Percentiles rank a stretch among this genome's conserved stretches.
These are phyloP conservation scores for Cyanistes caeruleus DNA, from an alignment of 2,113 vertebrate genomes.

Conservation along the genomic window DNA sequence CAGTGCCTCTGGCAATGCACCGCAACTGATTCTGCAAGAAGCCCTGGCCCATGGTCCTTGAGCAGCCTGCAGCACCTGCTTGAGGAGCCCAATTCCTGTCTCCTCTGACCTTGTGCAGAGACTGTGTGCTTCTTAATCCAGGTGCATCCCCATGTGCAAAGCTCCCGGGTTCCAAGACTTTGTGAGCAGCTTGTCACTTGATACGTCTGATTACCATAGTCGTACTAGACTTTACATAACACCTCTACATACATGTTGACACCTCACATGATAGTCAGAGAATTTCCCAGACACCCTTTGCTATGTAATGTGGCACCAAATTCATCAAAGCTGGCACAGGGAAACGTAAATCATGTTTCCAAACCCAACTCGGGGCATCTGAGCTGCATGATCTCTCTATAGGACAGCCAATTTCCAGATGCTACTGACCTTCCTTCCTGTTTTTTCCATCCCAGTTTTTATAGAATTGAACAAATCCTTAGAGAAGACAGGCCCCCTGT, in stretches of 20 bases:
- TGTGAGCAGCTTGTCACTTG: conserved; percentile 65
- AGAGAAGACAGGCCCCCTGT: neutral
- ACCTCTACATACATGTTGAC: conserved; percentile 70
- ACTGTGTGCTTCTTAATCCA: conserved; percentile 28
- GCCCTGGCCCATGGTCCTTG: neutral
- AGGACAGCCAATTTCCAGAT: neutral
- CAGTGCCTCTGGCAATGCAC: neutral
- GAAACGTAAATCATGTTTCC: conserved; percentile 26
- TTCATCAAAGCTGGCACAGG: conserved; percentile 46
- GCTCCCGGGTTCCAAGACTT: conserved; percentile 52
- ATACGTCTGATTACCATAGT: conserved; percentile 61
- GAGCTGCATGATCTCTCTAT: neutral
- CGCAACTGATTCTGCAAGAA: neutral
- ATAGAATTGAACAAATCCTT: neutral
- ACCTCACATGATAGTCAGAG: conserved; percentile 69
- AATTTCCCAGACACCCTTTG: conserved; percentile 63
- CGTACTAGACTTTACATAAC: conserved; percentile 69
- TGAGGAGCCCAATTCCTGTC: neutral
- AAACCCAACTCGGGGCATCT: neutral
- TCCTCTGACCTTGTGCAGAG: neutral
- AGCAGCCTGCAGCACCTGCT: neutral
- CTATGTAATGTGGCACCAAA: conserved; percentile 60
- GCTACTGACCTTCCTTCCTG: neutral
- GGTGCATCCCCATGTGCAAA: conserved; percentile 34
- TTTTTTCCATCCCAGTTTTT: neutral